A percentile compares a stretch with the other conserved stretches of the same genome.
Conservation (phyloP, 2,113 vertebrate genomes). For the Ceyx melanurus region DNA sequence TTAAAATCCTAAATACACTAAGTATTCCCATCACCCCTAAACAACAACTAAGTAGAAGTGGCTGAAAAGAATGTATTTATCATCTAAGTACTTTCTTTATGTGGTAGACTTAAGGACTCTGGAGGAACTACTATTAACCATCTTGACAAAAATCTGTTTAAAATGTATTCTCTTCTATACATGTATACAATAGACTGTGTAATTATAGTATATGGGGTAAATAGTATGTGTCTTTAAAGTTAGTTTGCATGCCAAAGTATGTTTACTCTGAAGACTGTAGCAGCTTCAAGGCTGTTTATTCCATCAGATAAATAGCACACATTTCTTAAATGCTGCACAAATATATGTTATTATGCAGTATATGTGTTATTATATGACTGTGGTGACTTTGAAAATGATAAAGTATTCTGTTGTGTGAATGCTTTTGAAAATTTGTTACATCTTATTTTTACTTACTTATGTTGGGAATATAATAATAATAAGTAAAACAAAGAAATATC, state of each 20-base stretch:
- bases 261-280: slow-evolving; percentile 44
- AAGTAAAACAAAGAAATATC: not conserved
- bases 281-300: slow-evolving; percentile 32
- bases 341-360: slow-evolving; percentile 8
- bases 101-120: not conserved
- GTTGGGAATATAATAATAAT: not conserved
- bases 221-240: slow-evolving; percentile 54
- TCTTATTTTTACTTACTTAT: not conserved
- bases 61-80: not conserved
- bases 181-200: not conserved
- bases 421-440: not conserved
- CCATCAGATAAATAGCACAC: slow-evolving; percentile 2
- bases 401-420: not conserved
- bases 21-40: not conserved
- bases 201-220: slow-evolving; percentile 59
- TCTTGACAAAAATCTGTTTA: slow-evolving; percentile 14
- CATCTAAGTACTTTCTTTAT: not conserved
- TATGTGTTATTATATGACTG: not conserved
- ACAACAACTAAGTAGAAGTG: not conserved
- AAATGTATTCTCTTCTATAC: not conserved
- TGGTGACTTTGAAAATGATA: not conserved
- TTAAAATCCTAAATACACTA: not conserved
- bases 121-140: slow-evolving; percentile 20
- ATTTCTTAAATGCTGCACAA: slow-evolving; percentile 8
- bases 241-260: slow-evolving; percentile 59